A percentile compares a stretch with the other conserved stretches of the same genome.
Conservation (phyloP, 2,797 vertebrate species). For the Avahi laniger region DNA sequence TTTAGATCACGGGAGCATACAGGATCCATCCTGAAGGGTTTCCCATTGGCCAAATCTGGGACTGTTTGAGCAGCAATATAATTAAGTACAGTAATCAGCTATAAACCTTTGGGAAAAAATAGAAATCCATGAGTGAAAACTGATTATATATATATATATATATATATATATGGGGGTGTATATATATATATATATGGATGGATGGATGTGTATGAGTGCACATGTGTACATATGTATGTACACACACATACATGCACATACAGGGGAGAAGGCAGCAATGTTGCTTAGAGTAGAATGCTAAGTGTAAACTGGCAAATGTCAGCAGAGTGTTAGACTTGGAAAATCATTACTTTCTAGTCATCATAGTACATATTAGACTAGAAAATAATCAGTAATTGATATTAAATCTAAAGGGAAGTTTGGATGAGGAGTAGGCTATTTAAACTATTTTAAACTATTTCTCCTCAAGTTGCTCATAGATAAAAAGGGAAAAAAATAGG, state of each 20-base stretch:
- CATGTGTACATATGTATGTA: background rate
- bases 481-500: background rate
- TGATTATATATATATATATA: background rate
- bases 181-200: background rate
- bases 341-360: background rate
- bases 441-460: background rate
- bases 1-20: background rate
- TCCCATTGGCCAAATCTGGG: background rate
- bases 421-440: background rate
- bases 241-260: background rate
- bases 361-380: background rate
- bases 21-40: background rate
- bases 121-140: fast-evolving
- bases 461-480: background rate
- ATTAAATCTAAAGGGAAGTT: background rate
- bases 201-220: background rate
- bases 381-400: background rate
- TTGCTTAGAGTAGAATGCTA: background rate
- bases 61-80: background rate
- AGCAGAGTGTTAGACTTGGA: background rate
- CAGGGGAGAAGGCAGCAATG: background rate
- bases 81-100: background rate
- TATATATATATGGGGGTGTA: background rate
- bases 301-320: background rate
- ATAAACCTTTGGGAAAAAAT: background rate